Base-by-base conservation (phyloP, 2,888 invertebrate species). In the Cheilosia vulpina region DNA sequence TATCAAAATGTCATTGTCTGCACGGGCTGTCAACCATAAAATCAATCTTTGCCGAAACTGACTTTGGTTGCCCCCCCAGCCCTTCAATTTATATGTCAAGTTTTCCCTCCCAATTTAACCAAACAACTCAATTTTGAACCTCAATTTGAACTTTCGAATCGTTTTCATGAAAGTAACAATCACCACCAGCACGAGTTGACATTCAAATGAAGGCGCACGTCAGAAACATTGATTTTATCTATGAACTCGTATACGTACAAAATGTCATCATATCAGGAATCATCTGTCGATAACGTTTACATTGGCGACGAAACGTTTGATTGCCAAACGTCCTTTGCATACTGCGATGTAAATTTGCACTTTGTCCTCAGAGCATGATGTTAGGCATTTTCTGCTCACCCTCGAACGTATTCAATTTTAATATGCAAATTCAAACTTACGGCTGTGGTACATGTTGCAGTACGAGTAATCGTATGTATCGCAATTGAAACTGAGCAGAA, bases 221-320 rank as follows among this genome's bases (percentile, higher is more conserved):
- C 62, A 62, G 31, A 13, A 47, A 62, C 62, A 45, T 62, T 62
- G 62, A 47, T 62, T 62, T 62, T 47, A 62, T 62, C 62, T 45
- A 43, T 11, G 6, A 2, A 27, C 6, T 6, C 27, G 27, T 27
- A 27, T 24, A 17, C 27, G 45, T 13, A 47, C 17, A 45, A 47
- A 31, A 31, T 62, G 47, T 62, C 62, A 47, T 62, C 62, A 13
- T 45, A 47, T 47, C 47, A 19, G 62, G 47, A 45, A 62, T 62
- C 62, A 62, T 62, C 62, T 62, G 62, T 47, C 62, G 62, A 62
- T 47, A 62, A n/a, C 45, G 47, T 62, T 27, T 31, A 62, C 45
- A 45, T 47, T 62, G 45, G 47, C 17, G n/a, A 27, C 7, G 9
- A n/a, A 24, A 4, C 62, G 47, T 21, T 62, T 47, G 17, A 31